Conservation (phyloP, 1,140 invertebrate species). For the Acromyrmex echinatior region DNA sequence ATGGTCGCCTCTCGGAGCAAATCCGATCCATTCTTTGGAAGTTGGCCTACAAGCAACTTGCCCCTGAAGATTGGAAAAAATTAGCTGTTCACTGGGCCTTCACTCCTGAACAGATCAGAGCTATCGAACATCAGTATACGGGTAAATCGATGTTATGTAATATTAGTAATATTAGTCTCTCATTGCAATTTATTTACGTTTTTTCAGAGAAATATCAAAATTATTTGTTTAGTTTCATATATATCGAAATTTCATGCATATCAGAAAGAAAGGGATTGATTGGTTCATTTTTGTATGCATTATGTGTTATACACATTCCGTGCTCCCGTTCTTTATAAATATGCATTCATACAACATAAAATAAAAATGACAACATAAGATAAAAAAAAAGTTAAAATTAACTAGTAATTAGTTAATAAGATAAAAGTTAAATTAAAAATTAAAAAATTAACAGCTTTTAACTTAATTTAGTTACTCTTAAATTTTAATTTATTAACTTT, state of each 20-base stretch:
- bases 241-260: too few relatives aligned
- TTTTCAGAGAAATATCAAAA: not conserved
- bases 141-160: slow-evolving; percentile 84
- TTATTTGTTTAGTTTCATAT: not conserved
- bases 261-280: too few relatives aligned
- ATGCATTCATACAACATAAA: not conserved
- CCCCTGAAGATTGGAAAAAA: slow-evolving; percentile 90
- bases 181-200: not conserved
- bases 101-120: slow-evolving; percentile 90
- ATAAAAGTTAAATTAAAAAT: too few relatives aligned
- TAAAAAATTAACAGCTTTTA: too few relatives aligned
- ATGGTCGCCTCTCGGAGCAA: slow-evolving; percentile 78
- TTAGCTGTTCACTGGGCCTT: slow-evolving; percentile 91
- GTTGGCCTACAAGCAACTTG: slow-evolving; percentile 90
- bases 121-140: slow-evolving; percentile 92
- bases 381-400: not conserved
- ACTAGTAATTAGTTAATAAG: too few relatives aligned
- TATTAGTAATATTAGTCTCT: not conserved
- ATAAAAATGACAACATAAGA: too few relatives aligned
- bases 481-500: too few relatives aligned
- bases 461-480: too few relatives aligned
- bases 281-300: too few relatives aligned
- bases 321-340: too few relatives aligned
- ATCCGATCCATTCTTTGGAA: slow-evolving; percentile 89
- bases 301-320: too few relatives aligned